A percentile compares a stretch with the other conserved stretches of the same genome.
These are phyloP conservation scores for Dipodomys spectabilis DNA, from an alignment of 2,113 vertebrate species.

Conservation along the genomic window DNA sequence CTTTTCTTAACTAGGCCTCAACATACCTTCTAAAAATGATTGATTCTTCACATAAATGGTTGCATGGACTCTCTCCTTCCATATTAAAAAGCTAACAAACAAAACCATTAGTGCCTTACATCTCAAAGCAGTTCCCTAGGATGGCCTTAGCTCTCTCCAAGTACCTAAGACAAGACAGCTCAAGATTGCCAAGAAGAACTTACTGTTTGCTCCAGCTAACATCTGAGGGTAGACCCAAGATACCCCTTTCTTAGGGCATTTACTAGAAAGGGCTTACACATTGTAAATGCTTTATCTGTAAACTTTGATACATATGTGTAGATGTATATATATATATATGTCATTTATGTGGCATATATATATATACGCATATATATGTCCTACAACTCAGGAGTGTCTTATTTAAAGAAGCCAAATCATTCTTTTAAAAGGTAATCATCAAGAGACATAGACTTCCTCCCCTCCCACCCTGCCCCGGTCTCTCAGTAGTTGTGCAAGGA, in stretches of 20 bases:
- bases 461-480: too few relatives aligned
- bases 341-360: neutral
- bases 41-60: neutral
- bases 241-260: neutral
- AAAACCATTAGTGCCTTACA: neutral
- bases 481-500: accelerated
- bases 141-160: neutral
- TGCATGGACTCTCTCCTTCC: too few relatives aligned
- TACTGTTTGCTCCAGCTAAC: neutral
- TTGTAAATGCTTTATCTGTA: neutral
- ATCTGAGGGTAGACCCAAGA: too few relatives aligned
- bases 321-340: too few relatives aligned
- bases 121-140: neutral
- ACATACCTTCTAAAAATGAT: neutral
- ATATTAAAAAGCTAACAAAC: neutral
- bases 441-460: neutral
- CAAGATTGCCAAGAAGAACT: neutral
- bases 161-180: neutral
- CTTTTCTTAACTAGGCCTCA: neutral
- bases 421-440: neutral
- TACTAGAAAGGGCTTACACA: neutral
- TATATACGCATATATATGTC: neutral
- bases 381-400: neutral
- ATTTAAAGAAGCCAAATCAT: neutral
- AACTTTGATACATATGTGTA: neutral